Percentiles rank a stretch among this genome's conserved stretches.
Evolutionary conservation across 2,113 vertebrate genomes (phyloP).

Genomic region (Labeo rohita): DNA sequence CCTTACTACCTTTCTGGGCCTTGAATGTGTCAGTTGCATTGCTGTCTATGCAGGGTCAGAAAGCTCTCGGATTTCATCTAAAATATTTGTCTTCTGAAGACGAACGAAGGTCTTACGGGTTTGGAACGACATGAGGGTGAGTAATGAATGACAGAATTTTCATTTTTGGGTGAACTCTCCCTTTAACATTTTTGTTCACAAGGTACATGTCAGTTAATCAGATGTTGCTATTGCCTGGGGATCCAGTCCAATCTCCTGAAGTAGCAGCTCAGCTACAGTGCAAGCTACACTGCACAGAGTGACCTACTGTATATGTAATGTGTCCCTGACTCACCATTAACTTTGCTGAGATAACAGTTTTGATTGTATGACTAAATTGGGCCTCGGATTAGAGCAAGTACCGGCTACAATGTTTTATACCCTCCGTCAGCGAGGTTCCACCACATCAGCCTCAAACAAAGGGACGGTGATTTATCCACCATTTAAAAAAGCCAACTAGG

Average conservation of each 20-base stretch:
- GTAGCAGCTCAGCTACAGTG: not conserved
- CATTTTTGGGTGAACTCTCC: too few species aligned
- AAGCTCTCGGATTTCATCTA: too few species aligned
- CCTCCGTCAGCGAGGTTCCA: slow-evolving; percentile 71
- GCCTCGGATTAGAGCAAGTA: slow-evolving; percentile 52
- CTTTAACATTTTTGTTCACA: not conserved
- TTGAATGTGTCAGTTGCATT: too few species aligned
- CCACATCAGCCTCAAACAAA: slow-evolving; percentile 73
- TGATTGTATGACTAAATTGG: slow-evolving; percentile 42
- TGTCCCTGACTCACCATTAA: slow-evolving; percentile 39
- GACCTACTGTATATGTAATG: slow-evolving; percentile 20
- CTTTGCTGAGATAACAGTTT: slow-evolving; percentile 43
- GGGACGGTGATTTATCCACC: slow-evolving; percentile 79
- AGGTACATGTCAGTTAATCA: not conserved
- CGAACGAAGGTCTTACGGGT: too few species aligned
- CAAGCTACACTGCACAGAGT: slow-evolving; percentile 4
- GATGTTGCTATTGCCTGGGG: not conserved
- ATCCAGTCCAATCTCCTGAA: not conserved
- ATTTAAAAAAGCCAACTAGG: slow-evolving; percentile 86
- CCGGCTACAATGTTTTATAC: slow-evolving; percentile 68
- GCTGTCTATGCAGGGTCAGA: too few species aligned
- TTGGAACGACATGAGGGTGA: too few species aligned
- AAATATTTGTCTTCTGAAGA: too few species aligned
- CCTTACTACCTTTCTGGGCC: too few species aligned
- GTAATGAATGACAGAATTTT: too few species aligned